Conservation (phyloP, 2,113 vertebrate species). For the chimpanzee (Pan troglodytes) region DNA sequence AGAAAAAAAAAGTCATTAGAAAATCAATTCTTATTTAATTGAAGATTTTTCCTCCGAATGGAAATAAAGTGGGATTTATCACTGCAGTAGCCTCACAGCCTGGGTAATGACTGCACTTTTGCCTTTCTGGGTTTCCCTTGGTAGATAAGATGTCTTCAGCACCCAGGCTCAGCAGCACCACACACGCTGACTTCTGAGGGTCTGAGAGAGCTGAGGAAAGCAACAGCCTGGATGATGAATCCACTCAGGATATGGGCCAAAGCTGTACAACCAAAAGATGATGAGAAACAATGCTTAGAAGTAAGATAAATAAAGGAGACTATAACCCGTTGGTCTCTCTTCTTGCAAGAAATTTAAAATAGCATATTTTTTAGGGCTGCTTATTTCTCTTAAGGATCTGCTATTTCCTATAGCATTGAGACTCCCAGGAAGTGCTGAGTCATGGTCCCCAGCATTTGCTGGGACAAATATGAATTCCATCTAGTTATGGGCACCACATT, state of each 20-base stretch:
- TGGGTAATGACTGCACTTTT: slow-evolving; percentile 63
- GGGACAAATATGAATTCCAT: background rate
- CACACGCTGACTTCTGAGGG: fast-evolving
- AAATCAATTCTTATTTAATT: slow-evolving; percentile 87
- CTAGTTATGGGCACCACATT: background rate
- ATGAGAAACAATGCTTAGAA: background rate
- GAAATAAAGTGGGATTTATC: slow-evolving; percentile 82
- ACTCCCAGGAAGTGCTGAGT: background rate
- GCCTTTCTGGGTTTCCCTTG: slow-evolving; percentile 56
- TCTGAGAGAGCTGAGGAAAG: background rate
- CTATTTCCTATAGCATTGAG: background rate
- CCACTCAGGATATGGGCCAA: background rate
- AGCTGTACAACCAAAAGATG: background rate
- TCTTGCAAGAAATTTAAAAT: background rate
- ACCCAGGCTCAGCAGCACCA: background rate
- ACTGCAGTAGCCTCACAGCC: slow-evolving; percentile 40
- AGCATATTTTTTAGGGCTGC: background rate
- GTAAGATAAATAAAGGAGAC: background rate
- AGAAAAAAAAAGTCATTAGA: slow-evolving; percentile 80
- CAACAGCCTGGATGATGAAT: fast-evolving
- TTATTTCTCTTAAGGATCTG: background rate
- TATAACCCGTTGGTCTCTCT: background rate
- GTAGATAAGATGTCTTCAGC: background rate
- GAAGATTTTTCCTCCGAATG: slow-evolving; percentile 83
- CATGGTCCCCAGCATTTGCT: background rate